Conservation (phyloP, 53 echinoderm and acorn worm species). For the Stichopus horrens region DNA sequence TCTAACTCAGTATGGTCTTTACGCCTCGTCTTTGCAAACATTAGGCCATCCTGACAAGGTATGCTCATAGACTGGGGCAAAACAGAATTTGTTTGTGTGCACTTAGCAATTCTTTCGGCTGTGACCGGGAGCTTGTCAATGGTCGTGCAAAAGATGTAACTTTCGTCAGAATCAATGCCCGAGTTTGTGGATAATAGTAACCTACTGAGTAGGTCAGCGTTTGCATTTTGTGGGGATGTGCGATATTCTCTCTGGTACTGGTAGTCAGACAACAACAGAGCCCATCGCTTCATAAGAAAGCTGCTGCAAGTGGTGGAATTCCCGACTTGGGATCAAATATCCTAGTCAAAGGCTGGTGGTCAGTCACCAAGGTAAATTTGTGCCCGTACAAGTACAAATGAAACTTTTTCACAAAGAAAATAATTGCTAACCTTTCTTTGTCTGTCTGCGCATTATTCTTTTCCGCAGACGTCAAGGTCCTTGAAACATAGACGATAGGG, state of each 20-base stretch:
- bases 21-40: not conserved
- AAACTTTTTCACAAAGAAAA: slow-evolving; percentile 44
- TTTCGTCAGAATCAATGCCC: not conserved
- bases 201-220: slow-evolving; percentile 42
- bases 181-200: slow-evolving; percentile 31
- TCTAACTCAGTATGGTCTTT: not conserved
- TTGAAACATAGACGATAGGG: no score
- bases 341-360: slow-evolving; percentile 44
- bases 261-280: no score
- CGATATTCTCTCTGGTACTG: no score
- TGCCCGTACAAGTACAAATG: slow-evolving; percentile 39
- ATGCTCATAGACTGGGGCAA: no score
- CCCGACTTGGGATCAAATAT: no score
- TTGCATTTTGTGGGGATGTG: no score
- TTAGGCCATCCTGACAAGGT: slow-evolving; percentile 40
- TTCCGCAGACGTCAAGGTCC: no score
- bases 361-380: slow-evolving; percentile 27
- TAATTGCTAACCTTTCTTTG: slow-evolving; percentile 32
- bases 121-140: no score
- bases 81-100: no score
- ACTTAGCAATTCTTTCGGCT: no score
- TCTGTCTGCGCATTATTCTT: slow-evolving; percentile 41
- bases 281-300: slow-evolving; percentile 14
- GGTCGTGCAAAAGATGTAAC: no score
- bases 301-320: slow-evolving; percentile 44